phyloP scores from a whole-genome alignment of 2,797 vertebrate genomes.

The Alca torda region DNA sequence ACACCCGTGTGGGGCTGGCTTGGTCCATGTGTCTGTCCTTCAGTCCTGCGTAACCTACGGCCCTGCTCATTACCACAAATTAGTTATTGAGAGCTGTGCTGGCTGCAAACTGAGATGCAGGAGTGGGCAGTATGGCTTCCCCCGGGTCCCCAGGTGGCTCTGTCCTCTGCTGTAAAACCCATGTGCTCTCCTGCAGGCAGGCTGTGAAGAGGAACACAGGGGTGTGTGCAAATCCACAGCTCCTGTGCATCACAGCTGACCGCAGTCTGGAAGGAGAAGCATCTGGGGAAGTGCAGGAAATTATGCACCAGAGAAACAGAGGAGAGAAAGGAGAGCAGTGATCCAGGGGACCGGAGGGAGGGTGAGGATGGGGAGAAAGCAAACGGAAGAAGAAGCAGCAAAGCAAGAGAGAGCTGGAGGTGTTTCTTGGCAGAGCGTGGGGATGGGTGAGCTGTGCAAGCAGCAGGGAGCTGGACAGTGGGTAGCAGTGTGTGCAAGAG shows the following conservation, averaged over 20 bases:
- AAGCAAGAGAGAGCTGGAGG: background rate
- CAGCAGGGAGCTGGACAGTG: background rate
- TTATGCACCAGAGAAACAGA: background rate
- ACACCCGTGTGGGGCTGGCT: background rate
- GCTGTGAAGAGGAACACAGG: background rate
- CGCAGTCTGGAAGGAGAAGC: background rate
- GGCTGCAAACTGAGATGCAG: background rate
- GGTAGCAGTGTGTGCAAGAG: background rate
- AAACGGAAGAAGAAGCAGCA: background rate
- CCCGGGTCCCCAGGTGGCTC: accelerated
- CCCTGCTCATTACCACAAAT: accelerated
- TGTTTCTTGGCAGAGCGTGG: background rate
- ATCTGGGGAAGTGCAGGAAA: background rate
- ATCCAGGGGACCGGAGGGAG: background rate
- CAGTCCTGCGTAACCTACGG: background rate
- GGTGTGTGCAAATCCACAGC: background rate
- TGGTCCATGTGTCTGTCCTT: background rate
- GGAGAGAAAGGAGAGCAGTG: background rate
- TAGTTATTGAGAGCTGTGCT: background rate
- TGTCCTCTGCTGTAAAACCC: background rate
- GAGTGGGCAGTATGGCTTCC: background rate
- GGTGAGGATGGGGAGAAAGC: background rate
- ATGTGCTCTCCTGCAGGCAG: background rate
- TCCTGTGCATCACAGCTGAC: accelerated
- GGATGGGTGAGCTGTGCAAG: background rate